A percentile compares a stretch with the other conserved stretches of the same genome.
phyloP scores from a whole-genome alignment of 2,888 invertebrate genomes.

The Andricus curvator region DNA sequence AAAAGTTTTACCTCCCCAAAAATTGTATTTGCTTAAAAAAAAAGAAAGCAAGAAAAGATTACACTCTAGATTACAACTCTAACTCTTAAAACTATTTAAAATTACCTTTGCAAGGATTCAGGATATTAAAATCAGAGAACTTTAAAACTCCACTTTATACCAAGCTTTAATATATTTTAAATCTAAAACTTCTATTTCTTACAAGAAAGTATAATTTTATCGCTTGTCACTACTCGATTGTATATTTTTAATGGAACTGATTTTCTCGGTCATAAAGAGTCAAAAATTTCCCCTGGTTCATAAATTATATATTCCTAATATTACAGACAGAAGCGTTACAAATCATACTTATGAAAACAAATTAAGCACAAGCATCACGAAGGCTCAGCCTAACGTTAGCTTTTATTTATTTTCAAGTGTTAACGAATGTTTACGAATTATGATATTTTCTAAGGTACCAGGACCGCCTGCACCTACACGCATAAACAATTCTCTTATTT shows the following conservation, averaged over 20 bases:
- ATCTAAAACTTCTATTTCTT: slow-evolving; percentile 40
- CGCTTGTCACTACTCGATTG: background rate
- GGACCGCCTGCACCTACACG: background rate
- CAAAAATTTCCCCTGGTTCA: background rate
- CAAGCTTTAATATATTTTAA: slow-evolving; percentile 16
- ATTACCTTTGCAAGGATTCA: background rate
- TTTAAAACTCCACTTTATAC: slow-evolving; percentile 41
- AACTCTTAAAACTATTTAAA: background rate
- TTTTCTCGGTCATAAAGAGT: background rate
- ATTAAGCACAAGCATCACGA: background rate
- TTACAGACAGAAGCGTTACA: slow-evolving; percentile 1
- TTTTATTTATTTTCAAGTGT: background rate
- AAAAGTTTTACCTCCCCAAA: too few species aligned
- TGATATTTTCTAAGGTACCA: slow-evolving; percentile 2
- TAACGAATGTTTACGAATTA: background rate
- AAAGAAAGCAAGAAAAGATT: too few species aligned
- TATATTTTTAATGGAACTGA: slow-evolving; percentile 31
- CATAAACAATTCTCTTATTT: background rate
- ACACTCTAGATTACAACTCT: too few species aligned
- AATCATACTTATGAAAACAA: background rate
- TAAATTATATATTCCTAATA: background rate
- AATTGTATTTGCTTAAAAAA: too few species aligned
- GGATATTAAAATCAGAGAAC: background rate
- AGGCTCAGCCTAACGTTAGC: background rate
- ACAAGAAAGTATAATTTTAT: slow-evolving; percentile 12